phyloP scores from a whole-genome alignment of 2,797 vertebrate species.

The Myoxocephalus aenaeus region DNA sequence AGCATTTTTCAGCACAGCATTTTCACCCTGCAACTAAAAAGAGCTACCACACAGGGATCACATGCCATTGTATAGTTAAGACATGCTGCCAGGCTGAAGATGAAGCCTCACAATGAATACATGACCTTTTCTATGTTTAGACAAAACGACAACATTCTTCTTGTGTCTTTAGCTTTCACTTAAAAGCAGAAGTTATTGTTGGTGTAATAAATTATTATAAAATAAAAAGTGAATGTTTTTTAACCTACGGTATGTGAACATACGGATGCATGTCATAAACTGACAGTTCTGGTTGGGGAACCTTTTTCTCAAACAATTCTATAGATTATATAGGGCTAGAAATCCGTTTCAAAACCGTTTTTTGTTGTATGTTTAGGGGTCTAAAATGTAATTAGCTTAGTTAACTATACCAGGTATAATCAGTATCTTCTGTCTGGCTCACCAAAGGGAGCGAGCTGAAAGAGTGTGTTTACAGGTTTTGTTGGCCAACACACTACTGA shows the following conservation, averaged over 20 bases:
- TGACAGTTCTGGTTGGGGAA: background rate
- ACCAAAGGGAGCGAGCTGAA: slow-evolving; percentile 1
- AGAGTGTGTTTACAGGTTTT: slow-evolving; percentile 1
- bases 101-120: background rate
- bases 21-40: slow-evolving; percentile 33
- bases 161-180: background rate
- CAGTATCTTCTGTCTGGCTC: background rate
- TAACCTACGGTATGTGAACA: background rate
- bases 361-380: background rate
- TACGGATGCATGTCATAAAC: background rate
- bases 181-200: background rate
- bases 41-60: slow-evolving; percentile 19
- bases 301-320: background rate
- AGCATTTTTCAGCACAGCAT: slow-evolving; percentile 39
- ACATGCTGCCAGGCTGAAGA: background rate
- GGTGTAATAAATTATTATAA: background rate
- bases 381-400: background rate
- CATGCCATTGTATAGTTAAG: slow-evolving; percentile 20
- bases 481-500: background rate
- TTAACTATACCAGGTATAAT: background rate
- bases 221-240: background rate
- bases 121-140: background rate
- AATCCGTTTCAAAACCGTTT: background rate
- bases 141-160: background rate
- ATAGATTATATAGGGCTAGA: background rate